A percentile compares a stretch with the other conserved stretches of the same genome.
Evolutionary conservation across 35 echinoderm and acorn worm species (phyloP).

Genomic region (Apostichopus parvimensis): DNA sequence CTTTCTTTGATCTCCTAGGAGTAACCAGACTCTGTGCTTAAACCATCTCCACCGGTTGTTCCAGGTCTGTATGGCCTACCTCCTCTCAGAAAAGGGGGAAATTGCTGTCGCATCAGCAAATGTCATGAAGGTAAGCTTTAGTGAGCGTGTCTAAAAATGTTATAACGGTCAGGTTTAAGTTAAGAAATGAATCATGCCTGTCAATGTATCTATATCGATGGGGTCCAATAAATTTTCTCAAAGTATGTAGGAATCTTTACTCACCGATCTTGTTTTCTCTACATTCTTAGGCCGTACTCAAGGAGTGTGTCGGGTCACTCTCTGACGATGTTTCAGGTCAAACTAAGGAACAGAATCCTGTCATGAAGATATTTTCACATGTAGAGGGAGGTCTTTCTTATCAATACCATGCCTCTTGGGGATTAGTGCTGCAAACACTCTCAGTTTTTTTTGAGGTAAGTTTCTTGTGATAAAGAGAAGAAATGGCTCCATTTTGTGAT

Average conservation of each 20-base stretch:
- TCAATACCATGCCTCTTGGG: constrained; percentile 87
- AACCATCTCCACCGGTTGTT: constrained; percentile 73
- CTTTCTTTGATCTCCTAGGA: constrained; percentile 7
- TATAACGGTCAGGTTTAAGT: background rate
- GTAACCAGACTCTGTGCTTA: constrained; percentile 40
- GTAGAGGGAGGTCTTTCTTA: constrained; percentile 85
- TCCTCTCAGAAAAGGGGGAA: constrained; percentile 82
- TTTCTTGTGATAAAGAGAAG: background rate
- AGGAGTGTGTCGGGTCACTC: constrained; percentile 76
- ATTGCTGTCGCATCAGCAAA: constrained; percentile 66
- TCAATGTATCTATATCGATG: no score
- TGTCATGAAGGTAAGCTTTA: constrained; percentile 73
- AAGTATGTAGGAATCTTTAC: no score
- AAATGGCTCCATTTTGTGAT: no score
- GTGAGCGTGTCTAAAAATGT: no score
- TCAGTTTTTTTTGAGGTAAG: constrained; percentile 86
- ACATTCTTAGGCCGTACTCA: constrained; percentile 59
- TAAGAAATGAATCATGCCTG: background rate
- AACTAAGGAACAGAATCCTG: constrained; percentile 24
- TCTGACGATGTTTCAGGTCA: background rate
- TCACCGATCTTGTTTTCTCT: no score
- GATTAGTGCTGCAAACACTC: constrained; percentile 76
- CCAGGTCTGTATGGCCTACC: constrained; percentile 64
- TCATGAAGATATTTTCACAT: constrained; percentile 74
- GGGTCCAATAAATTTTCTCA: no score